These are phyloP conservation scores for Melanotaenia parkinsoni DNA, from an alignment of 2,797 vertebrate genomes.

Conservation along the genomic window DNA sequence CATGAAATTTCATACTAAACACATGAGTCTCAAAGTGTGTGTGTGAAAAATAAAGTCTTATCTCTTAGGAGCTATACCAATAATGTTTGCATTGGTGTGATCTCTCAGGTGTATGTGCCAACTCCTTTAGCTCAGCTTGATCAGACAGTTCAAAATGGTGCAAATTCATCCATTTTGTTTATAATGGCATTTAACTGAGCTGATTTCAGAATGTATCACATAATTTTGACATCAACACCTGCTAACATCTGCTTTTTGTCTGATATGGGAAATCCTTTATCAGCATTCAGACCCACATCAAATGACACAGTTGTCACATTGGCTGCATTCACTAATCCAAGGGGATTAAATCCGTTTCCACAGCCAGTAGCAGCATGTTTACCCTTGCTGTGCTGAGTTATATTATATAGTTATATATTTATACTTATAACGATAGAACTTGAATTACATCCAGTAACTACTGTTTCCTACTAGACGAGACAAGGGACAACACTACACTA, in stretches of 20 bases:
- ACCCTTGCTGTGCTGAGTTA: not conserved
- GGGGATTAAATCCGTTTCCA: not conserved
- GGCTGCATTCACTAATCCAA: not conserved
- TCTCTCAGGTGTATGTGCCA: constrained; percentile 17
- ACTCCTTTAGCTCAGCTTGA: constrained; percentile 34
- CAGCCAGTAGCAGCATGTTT: not conserved
- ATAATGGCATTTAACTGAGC: not conserved
- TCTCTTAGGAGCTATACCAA: constrained; percentile 33
- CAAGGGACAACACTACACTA: not conserved
- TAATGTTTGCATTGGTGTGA: constrained; percentile 28
- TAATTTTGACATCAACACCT: not conserved
- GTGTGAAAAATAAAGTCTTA: constrained; percentile 6
- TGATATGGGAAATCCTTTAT: not conserved
- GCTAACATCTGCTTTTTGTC: not conserved
- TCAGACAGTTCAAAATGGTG: not conserved
- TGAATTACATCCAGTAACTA: not conserved
- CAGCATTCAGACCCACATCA: not conserved
- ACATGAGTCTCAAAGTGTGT: constrained; percentile 4
- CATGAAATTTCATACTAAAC: constrained; percentile 40
- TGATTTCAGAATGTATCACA: not conserved
- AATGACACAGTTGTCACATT: not conserved
- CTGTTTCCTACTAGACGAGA: not conserved
- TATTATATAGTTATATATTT: not conserved
- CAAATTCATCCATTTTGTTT: not conserved
- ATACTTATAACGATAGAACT: not conserved